phyloP scores from a whole-genome alignment of 1,140 invertebrate species.

The Aporrectodea caliginosa region DNA sequence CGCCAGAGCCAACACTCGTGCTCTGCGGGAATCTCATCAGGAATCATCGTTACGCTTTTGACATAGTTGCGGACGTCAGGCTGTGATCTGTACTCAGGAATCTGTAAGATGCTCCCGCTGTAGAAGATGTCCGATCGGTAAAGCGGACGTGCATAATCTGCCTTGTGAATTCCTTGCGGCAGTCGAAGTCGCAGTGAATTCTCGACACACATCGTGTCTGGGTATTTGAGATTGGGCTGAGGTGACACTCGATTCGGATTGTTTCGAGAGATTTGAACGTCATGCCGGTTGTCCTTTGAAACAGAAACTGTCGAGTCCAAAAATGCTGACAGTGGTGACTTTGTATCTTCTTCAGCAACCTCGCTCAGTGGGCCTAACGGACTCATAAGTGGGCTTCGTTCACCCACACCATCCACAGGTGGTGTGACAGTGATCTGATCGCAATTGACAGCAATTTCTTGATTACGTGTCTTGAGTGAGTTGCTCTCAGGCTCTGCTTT shows the following conservation, averaged over 20 bases:
- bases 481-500: neutral
- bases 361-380: neutral
- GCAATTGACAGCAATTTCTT: neutral
- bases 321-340: neutral
- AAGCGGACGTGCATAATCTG: slow-evolving; percentile 64
- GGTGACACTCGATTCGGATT: neutral
- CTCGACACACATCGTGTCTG: neutral
- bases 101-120: slow-evolving; percentile 84
- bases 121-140: slow-evolving; percentile 98
- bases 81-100: slow-evolving; percentile 82
- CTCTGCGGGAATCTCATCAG: slow-evolving; percentile 38
- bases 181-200: neutral
- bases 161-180: neutral
- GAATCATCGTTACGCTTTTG: slow-evolving; percentile 52
- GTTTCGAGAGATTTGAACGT: neutral
- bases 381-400: neutral
- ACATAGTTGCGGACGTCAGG: slow-evolving; percentile 68
- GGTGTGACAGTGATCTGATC: neutral
- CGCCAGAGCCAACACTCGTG: slow-evolving; percentile 63
- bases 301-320: neutral
- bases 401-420: neutral
- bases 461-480: neutral
- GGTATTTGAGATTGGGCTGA: neutral
- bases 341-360: neutral
- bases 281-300: neutral